A percentile compares a stretch with the other conserved stretches of the same genome.
Evolutionary conservation across 2,113 vertebrate species (phyloP).

Genomic region (Mirza zaza): DNA sequence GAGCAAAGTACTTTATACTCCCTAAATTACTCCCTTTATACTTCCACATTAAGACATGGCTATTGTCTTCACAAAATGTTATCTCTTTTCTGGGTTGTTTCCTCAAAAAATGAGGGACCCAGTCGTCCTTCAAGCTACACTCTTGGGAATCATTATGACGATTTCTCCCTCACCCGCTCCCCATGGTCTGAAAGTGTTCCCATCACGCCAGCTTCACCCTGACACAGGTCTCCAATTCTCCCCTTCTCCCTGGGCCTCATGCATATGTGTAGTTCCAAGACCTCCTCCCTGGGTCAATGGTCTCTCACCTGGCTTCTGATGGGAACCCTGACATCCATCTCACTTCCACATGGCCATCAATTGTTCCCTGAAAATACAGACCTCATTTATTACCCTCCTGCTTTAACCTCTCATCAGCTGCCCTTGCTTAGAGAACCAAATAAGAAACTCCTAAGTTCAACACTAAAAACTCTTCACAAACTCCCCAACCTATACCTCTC

Average conservation of each 20-base stretch:
- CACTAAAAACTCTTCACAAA: not conserved
- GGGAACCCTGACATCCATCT: not conserved
- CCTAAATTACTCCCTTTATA: not conserved
- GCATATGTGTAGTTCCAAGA: not conserved
- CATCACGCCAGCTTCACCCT: not conserved
- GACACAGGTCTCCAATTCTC: accelerated
- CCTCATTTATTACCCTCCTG: not conserved
- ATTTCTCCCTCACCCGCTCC: not conserved
- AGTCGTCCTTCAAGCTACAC: not conserved
- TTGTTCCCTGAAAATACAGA: not conserved
- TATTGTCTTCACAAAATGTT: not conserved
- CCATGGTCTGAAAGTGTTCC: not conserved
- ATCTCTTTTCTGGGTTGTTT: not conserved
- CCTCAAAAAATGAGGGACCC: not conserved
- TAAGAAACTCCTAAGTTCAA: not conserved
- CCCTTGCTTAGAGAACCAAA: not conserved
- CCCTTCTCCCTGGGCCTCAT: not conserved
- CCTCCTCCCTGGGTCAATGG: not conserved
- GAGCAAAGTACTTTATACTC: not conserved
- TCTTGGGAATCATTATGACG: not conserved
- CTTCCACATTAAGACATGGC: not conserved
- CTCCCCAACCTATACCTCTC: not conserved
- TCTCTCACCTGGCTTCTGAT: not conserved
- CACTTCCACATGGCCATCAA: not conserved
- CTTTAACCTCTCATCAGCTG: not conserved